Evolutionary conservation across 2,797 vertebrate species (phyloP), one percentile per base, ranked within the genome.

Genomic region (Cirrhinus molitorella): DNA sequence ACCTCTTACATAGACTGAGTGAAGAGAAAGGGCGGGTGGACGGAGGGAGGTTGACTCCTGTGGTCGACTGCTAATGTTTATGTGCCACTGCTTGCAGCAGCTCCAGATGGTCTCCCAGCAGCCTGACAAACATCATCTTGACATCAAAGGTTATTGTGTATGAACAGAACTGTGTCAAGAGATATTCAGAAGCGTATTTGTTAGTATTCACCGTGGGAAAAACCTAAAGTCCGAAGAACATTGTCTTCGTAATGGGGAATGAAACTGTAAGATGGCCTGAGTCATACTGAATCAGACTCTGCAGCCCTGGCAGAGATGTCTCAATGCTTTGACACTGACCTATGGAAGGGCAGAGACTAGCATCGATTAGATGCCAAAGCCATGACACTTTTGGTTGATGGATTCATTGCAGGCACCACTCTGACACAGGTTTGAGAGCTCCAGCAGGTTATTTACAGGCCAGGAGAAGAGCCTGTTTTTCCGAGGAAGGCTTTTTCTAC

Each of bases 61-160:
- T 80, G 78, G 80, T 59, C 72, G 31, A 68, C 71, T 83, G 59
- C 80, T 90, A 88, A 84, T 84, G 70, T 87, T 87, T 80, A 71
- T 49, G 73, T 85, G 79, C 83, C 74, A 76, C 75, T 81, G 87
- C 78, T 84, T 84, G 78, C 81, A 82, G 78, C 61, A 84, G 84
- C 79, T 74, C 88, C 88, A 89, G 88, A 89, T 89, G 88, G 86
- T 83, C 59, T 72, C 75, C 65, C 86, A 87, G 88, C 83, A 89
- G 82, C 82, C 73, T 87, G 81, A 88, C 84, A 83, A 87, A 84
- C 85, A 81, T 81, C 81, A 83, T 76, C 73, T 80, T 76, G 81
- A 81, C 79, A 85, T 79, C 84, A 85, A 71, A 87, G 88, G 88
- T 89, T 87, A 85, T 67, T 83, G 68, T 87, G 82, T 83, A 45